These are phyloP conservation scores for Fragum whitleyi DNA, from an alignment of 2,888 invertebrate species.

Conservation along the genomic window DNA sequence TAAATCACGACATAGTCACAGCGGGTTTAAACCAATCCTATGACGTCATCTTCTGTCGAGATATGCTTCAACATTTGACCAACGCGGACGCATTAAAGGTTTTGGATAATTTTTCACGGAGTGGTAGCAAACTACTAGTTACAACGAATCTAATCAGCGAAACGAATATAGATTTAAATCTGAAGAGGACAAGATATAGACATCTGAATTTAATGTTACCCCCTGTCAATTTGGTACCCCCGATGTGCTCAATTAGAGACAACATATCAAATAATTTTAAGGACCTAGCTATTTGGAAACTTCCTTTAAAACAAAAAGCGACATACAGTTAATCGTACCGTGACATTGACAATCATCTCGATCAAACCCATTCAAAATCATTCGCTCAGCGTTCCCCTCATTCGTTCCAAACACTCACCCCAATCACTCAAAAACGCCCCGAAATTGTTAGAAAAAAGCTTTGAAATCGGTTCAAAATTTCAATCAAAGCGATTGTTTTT, in stretches of 20 bases:
- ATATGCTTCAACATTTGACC: background rate
- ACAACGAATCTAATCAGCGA: background rate
- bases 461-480: no score
- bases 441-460: no score
- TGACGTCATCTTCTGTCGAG: background rate
- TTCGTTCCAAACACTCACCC: no score
- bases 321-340: no score
- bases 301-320: background rate
- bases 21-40: background rate
- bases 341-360: no score
- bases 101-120: background rate
- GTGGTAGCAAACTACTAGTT: background rate
- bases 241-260: background rate
- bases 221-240: background rate
- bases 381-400: no score
- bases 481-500: no score
- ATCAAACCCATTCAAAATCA: no score
- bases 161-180: background rate
- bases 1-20: background rate
- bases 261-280: background rate
- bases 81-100: background rate
- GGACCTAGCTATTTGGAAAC: background rate
- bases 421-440: no score
- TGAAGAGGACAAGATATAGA: background rate
- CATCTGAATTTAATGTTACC: constrained; percentile 2